Evolutionary conservation across 1,140 invertebrate genomes (phyloP).

Genomic region (Cherax quadricarinatus): DNA sequence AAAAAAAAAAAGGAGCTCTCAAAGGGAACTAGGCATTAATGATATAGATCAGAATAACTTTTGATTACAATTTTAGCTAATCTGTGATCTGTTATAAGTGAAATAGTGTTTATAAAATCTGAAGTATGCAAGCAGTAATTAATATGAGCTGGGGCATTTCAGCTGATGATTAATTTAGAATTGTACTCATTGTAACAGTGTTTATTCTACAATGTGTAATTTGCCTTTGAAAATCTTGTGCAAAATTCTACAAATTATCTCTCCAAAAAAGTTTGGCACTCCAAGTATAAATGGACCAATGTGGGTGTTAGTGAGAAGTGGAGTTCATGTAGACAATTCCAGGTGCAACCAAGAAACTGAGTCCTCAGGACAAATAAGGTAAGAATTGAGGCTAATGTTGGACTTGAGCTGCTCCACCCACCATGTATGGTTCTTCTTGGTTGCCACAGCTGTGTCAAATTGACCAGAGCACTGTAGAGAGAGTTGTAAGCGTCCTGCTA

Average conservation of each 20-base stretch:
- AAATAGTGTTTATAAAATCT: background rate
- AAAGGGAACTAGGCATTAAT: too few species aligned
- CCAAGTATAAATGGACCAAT: background rate
- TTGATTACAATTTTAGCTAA: background rate
- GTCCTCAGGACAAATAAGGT: background rate
- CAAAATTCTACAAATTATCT: too few species aligned
- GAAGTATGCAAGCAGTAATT: background rate
- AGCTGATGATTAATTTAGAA: background rate
- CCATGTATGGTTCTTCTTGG: background rate
- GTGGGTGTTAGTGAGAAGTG: background rate
- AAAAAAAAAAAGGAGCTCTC: too few species aligned
- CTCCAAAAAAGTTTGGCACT: background rate
- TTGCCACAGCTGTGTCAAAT: background rate
- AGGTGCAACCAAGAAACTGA: background rate
- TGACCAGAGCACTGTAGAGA: background rate
- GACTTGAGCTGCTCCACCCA: conserved; percentile 4
- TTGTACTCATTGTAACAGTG: background rate
- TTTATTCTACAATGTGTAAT: background rate
- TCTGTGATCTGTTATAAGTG: background rate
- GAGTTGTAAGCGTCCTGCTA: conserved; percentile 11
- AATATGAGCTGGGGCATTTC: background rate
- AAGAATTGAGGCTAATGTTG: background rate
- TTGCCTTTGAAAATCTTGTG: background rate
- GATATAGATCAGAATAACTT: too few species aligned
- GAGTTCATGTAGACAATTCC: background rate